Base-by-base conservation (phyloP, 2,888 invertebrate genomes). In the Crocallis elinguaria region DNA sequence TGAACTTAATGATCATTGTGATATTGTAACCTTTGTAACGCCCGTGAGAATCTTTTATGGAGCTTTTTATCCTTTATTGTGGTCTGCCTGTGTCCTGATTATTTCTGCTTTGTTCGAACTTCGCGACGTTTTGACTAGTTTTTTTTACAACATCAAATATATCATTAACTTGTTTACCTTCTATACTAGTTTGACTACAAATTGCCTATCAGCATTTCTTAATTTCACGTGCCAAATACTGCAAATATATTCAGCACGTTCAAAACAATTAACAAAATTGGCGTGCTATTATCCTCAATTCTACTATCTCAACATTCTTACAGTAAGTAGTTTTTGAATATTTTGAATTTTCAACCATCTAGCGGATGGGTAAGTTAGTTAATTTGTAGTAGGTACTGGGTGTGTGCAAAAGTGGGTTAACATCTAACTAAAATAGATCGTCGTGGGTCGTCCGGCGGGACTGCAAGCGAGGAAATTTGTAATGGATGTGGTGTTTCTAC, bases 351-450 rank as follows among this genome's bases (percentile, higher is more conserved):
- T 52, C 49, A 45, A 36, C 57, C 42, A 66, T 67, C 75, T 69
- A 76, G 73, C 65, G 66, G 65, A 64, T 66, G 67, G 66, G 71
- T 75, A 67, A 75, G 69, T 77, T 73, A 62, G 80, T 80, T 82
- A 80, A 84, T 82, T 82, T 77, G 84, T 81, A 76, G 75, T n/a
- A n/a, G n/a, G n/a, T 75, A 76, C 77, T 76, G 71, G 66, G 66
- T 72, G 73, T 72, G 65, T 66, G 64, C 61, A 73, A 79, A 87
- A 84, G 79, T 87, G 74, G 87, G 87, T 85, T 86, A 86, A 78
- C 82, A 73, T 74, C 69, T 61, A 73, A 64, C 79, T 67, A 73
- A 86, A 87, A 86, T 86, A 87, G 87, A 84, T 69, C 78, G 81
- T 75, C 80, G 80, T 69, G 74, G 74, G 71, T 75, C 76, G 75